Conservation (phyloP, 2,113 vertebrate genomes). For the Globicephala melas region DNA sequence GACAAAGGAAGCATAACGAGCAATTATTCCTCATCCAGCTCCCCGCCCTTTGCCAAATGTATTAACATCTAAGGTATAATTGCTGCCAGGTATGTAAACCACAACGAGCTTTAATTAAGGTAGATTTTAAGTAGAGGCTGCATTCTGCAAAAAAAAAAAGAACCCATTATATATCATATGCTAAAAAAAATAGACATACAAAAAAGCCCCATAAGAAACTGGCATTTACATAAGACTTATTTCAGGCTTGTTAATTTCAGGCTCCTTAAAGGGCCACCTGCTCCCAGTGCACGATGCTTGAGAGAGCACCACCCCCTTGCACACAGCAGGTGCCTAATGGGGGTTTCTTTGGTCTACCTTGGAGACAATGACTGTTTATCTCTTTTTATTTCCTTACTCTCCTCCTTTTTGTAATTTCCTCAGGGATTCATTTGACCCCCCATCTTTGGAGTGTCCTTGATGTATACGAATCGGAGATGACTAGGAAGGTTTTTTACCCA, state of each 20-base stretch:
- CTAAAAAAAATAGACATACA: neutral
- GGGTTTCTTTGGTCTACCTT: neutral
- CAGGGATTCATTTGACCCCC: neutral
- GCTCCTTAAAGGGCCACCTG: slow-evolving; percentile 48
- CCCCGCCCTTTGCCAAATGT: slow-evolving; percentile 33
- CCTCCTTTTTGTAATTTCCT: neutral
- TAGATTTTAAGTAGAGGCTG: slow-evolving; percentile 47
- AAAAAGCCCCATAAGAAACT: slow-evolving; percentile 40
- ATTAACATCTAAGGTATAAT: slow-evolving; percentile 51
- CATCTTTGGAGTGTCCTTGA: slow-evolving; percentile 10
- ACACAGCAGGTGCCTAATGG: neutral
- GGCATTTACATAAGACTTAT: slow-evolving; percentile 63
- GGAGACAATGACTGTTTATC: neutral
- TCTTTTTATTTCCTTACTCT: neutral
- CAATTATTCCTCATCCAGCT: slow-evolving; percentile 47
- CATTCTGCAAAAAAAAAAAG: slow-evolving; percentile 19
- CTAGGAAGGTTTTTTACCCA: neutral
- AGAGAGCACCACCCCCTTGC: neutral
- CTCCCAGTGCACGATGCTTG: neutral
- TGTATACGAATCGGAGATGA: neutral
- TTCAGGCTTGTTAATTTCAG: slow-evolving; percentile 62
- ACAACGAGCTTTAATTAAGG: slow-evolving; percentile 67
- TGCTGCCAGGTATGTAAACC: slow-evolving; percentile 44
- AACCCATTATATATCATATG: slow-evolving; percentile 61
- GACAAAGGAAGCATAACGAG: slow-evolving; percentile 42